phyloP scores from a whole-genome alignment of 1,140 invertebrate genomes.

The Aethina tumida region DNA sequence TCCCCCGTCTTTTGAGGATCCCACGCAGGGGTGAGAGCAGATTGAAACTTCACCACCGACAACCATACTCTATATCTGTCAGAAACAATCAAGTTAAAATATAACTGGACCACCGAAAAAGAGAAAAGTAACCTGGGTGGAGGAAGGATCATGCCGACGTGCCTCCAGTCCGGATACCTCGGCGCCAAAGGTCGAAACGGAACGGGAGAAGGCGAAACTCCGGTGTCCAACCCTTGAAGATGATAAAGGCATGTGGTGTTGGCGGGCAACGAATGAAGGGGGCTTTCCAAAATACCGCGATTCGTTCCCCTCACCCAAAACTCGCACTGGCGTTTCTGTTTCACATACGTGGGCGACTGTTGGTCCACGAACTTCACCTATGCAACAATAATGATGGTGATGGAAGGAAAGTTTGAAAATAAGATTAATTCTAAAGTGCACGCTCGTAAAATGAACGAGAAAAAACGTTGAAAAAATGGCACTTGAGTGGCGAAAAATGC shows the following conservation, averaged over 20 bases:
- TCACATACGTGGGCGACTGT: constrained; percentile 66
- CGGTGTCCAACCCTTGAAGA: constrained; percentile 55
- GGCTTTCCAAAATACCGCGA: constrained; percentile 67
- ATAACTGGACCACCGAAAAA: no score
- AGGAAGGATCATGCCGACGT: constrained; percentile 44
- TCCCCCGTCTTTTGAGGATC: constrained; percentile 51
- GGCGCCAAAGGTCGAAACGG: constrained; percentile 48
- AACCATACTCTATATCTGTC: constrained; percentile 82
- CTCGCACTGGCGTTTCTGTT: constrained; percentile 72
- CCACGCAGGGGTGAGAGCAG: constrained; percentile 41
- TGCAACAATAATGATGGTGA: no score
- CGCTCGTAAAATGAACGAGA: no score
- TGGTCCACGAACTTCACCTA: constrained; percentile 76
- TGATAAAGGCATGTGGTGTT: constrained; percentile 83
- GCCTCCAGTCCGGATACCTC: constrained; percentile 49
- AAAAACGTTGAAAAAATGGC: no score
- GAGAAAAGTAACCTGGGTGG: no score
- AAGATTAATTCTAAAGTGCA: no score
- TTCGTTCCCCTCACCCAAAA: constrained; percentile 74
- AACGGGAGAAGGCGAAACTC: constrained; percentile 44
- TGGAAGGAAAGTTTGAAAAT: no score
- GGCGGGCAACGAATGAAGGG: constrained; percentile 68
- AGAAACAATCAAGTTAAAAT: no score
- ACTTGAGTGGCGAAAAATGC: no score
- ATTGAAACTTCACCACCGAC: constrained; percentile 78